Percentiles rank a stretch among this genome's conserved stretches.
phyloP scores from a whole-genome alignment of 2,888 invertebrate genomes.

The Yponomeuta sedellus region DNA sequence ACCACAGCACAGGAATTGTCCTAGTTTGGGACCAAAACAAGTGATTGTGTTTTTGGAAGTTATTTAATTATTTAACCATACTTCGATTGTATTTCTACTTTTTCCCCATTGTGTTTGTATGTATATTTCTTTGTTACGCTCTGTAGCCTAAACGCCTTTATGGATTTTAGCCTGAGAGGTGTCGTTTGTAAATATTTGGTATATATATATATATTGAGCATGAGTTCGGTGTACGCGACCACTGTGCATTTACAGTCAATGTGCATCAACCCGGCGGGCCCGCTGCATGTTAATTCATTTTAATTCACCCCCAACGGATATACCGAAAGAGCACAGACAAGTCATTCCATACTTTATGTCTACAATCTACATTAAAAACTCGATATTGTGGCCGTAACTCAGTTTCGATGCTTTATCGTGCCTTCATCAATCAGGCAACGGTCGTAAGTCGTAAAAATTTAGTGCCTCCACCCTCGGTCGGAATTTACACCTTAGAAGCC shows the following conservation, averaged over 20 bases:
- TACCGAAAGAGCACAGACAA: neutral
- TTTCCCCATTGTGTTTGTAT: too few relatives aligned
- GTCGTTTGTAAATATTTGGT: too few relatives aligned
- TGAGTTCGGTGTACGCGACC: neutral
- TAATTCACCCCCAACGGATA: neutral
- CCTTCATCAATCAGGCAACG: slow-evolving; percentile 18
- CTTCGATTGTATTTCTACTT: too few relatives aligned
- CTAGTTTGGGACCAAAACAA: too few relatives aligned
- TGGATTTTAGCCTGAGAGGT: too few relatives aligned
- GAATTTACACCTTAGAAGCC: neutral
- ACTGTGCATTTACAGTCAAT: neutral
- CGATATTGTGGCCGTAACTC: slow-evolving; percentile 1
- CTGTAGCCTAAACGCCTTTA: too few relatives aligned
- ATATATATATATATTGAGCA: too few relatives aligned
- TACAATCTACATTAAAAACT: slow-evolving; percentile 7
- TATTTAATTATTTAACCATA: too few relatives aligned
- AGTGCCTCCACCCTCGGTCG: neutral
- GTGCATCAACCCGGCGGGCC: neutral
- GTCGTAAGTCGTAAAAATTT: slow-evolving; percentile 17
- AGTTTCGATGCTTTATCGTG: slow-evolving; percentile 15
- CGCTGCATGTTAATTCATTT: neutral
- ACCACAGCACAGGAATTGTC: too few relatives aligned
- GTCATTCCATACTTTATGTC: slow-evolving; percentile 7
- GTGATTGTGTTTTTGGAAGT: too few relatives aligned
- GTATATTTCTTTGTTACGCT: too few relatives aligned